These are phyloP conservation scores for Neodiprion pinetum DNA, from an alignment of 1,140 invertebrate species.

Conservation along the genomic window DNA sequence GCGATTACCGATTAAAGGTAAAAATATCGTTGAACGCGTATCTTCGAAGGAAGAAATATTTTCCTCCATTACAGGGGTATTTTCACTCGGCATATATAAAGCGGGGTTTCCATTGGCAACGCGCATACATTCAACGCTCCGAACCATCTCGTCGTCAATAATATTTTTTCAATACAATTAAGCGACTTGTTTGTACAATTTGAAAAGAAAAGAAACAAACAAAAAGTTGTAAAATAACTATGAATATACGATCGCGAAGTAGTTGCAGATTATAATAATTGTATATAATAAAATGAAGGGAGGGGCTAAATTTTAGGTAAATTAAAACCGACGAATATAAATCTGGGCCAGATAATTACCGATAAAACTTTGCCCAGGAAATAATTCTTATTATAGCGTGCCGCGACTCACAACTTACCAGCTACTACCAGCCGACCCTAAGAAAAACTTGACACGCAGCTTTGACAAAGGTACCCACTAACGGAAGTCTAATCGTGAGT, in stretches of 20 bases:
- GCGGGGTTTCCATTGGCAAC: no score
- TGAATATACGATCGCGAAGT: no score
- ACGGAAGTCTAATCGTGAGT: background rate
- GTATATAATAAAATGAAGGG: background rate
- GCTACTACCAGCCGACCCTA: background rate
- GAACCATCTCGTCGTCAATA: no score
- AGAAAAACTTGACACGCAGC: background rate
- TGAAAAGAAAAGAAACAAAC: background rate
- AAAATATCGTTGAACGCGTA: no score
- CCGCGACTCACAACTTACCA: background rate
- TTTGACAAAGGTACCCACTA: background rate
- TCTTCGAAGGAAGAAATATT: no score
- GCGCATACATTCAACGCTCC: no score
- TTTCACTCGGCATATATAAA: no score
- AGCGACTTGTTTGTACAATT: background rate
- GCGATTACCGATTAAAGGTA: no score
- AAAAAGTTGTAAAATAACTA: background rate
- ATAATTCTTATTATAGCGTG: background rate
- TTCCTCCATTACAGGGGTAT: no score
- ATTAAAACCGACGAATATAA: background rate
- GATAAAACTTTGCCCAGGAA: background rate
- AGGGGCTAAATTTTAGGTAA: background rate
- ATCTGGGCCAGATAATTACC: background rate
- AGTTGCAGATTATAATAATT: no score
- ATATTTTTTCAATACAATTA: background rate